Evolutionary conservation across 2,113 vertebrate genomes (phyloP), one percentile per base, ranked within the genome.

Genomic region (Perca fluviatilis): DNA sequence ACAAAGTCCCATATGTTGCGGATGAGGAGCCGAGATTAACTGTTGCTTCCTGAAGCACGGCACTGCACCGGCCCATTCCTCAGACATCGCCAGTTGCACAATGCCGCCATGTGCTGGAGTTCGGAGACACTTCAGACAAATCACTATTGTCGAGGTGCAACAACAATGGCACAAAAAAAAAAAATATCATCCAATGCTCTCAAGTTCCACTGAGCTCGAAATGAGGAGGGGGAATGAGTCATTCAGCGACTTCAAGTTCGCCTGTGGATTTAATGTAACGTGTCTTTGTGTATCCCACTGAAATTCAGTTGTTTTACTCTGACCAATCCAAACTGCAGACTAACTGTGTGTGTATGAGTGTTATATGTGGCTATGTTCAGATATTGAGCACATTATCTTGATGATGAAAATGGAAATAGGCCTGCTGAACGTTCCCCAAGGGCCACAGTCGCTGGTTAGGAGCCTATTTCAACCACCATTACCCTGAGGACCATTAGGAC

Each of bases 401-500:
- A 70, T 87, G 89, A 88, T 85, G 86, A 76, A 88, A 88, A 90
- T 83, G 85, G 78, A 91, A 90, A 89, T 83, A 49, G 71, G 67
- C 67, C 60, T 3, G 46, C 78, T 74, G 80, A 92, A 92, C 74
- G 65, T 86, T 88, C 90, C 90, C 79, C 74, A 36, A 84, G 88
- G 89, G 84, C 90, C 91, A 78, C 85, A 50, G 86, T 90, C 86
- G 65, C 87, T 78, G 74, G 89, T 88, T 84, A 86, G 86, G 82
- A 94, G 89, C 88, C 89, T 91, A 95, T 96, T 96, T 95, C 95
- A 95, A 93, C 90, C 94, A 88, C 94, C 95, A 96, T 96, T 96
- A 96, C 95, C 94, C 92, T 79, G 87, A 89, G 89, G 95, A 89
- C 93, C 93, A 95, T 96, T 96, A 94, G 86, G 83, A 91, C 83